Evolutionary conservation across 2,888 invertebrate genomes (phyloP).

Genomic region (Lycocerus yunnanus): DNA sequence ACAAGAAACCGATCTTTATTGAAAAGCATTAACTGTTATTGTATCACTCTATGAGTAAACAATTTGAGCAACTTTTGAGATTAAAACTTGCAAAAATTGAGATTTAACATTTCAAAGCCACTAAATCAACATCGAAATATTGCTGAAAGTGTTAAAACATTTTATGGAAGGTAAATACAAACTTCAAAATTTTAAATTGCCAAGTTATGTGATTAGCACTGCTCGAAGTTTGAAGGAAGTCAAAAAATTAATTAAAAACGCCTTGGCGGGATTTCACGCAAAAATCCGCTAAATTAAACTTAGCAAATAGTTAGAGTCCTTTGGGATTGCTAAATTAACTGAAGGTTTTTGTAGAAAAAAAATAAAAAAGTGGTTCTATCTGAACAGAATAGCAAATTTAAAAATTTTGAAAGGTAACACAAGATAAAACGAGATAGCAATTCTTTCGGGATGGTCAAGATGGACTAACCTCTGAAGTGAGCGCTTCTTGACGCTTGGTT

Average conservation of each 20-base stretch:
- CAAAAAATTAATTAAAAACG: neutral
- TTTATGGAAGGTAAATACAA: neutral
- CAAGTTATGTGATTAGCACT: neutral
- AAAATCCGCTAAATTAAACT: neutral
- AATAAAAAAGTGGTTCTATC: neutral
- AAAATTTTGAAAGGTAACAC: neutral
- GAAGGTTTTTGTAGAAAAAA: neutral
- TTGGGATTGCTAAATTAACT: neutral
- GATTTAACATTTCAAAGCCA: neutral
- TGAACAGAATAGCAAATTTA: neutral
- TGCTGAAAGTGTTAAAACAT: neutral
- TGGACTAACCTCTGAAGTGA: neutral
- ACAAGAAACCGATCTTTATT: slow-evolving; percentile 19
- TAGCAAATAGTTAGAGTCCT: neutral
- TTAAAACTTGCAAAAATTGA: neutral
- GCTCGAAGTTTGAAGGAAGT: neutral
- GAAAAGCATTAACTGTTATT: neutral
- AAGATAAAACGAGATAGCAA: neutral
- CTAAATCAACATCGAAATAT: neutral
- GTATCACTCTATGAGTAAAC: neutral
- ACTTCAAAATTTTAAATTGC: neutral
- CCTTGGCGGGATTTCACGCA: neutral
- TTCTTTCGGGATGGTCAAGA: neutral
- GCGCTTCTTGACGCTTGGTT: neutral
- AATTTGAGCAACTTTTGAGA: neutral